Base-by-base conservation (phyloP, 2,797 vertebrate species). In the Scomberomorus guttatus region DNA sequence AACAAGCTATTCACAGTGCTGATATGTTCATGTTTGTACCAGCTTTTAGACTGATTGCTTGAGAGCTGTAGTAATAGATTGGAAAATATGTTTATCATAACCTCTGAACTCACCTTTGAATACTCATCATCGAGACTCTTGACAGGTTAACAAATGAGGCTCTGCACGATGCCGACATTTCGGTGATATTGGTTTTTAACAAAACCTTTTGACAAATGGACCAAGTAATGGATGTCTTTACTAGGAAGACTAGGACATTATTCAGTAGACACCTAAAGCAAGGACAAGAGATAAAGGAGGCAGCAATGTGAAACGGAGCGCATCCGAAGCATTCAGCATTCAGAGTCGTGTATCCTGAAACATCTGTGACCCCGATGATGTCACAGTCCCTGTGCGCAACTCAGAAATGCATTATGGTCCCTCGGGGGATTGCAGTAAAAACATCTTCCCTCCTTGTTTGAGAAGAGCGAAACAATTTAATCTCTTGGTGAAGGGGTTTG, bases 361-460 rank as follows among this genome's bases (percentile, higher is more conserved):
- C 80, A 88, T 90, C 78, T 85, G 86, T 79, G 88, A 89, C 88
- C 81, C 57, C 83, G 58, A 65, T 84, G 73, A 76, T 18, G 58
- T 86, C 86, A 75, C 85, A 59, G 46, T 52, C 73, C 74, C 74
- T 61, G 75, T 29, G 46, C 22, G 13, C 71, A 72, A 37, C 75
- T 60, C 66, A 84, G 75, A 85, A 88, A 87, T 79, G 73, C 64
- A 82, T 90, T 77, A 91, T 78, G 70, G 83, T 71, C 79, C 86
- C 85, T 58, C 2, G 0, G 88, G 88, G 89, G 56, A 80, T 71
- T 76, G 48, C 62, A 83, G 82, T 67, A 75, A 89, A 94, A 86
- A 91, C 79, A 88, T 92, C 77, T 85, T 66, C 65, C 59, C 25
- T 67, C 67, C 85, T 83, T 84, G 80, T 89, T 84, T 86, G 66